Evolutionary conservation across 2,797 vertebrate genomes (phyloP).

Genomic region (Stomatorhinus walkeri): DNA sequence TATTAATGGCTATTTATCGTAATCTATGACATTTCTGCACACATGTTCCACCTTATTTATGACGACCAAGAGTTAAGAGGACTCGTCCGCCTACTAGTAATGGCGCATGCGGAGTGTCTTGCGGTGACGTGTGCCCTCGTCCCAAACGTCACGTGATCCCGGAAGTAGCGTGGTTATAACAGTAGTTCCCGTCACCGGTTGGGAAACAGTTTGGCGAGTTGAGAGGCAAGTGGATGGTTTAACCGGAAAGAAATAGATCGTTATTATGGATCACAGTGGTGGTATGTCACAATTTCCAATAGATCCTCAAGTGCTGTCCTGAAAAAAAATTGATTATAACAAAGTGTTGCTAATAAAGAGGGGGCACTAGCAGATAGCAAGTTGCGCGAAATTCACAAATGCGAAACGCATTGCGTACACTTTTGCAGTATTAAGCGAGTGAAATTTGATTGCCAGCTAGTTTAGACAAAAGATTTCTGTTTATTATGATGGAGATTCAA

Average conservation of each 20-base stretch:
- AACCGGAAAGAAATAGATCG: neutral
- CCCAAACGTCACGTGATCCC: neutral
- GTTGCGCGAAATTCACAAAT: neutral
- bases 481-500: neutral
- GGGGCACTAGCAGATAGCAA: neutral
- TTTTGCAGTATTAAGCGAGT: neutral
- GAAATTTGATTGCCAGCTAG: neutral
- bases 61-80: neutral
- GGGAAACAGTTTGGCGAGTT: neutral
- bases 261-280: conserved; percentile 20
- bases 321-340: neutral
- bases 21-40: neutral
- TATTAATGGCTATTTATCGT: neutral
- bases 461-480: neutral
- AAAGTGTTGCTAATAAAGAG: neutral
- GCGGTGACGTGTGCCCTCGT: neutral
- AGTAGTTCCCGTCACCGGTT: neutral
- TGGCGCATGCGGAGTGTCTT: neutral
- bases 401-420: neutral
- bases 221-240: neutral
- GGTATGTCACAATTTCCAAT: conserved; percentile 23
- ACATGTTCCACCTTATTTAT: neutral
- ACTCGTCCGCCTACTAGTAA: neutral
- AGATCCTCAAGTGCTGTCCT: neutral
- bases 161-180: conserved; percentile 2